Conservation (phyloP, 2,888 invertebrate genomes). For the Yponomeuta cagnagella region DNA sequence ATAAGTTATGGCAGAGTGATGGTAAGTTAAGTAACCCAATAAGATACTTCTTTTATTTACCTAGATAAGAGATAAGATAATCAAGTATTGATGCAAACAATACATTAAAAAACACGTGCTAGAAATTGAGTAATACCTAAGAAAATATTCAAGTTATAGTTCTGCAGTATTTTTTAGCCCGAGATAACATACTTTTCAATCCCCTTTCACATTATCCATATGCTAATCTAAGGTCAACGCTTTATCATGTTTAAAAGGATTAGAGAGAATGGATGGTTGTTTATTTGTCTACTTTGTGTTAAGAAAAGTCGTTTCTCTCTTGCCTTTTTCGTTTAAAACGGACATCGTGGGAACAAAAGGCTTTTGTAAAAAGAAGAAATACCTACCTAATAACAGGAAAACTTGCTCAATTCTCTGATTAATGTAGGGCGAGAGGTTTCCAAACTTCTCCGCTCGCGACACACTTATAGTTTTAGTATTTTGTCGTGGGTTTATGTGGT, state of each 20-base stretch:
- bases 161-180: constrained; percentile 28
- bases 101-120: too few relatives aligned
- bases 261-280: constrained; percentile 33
- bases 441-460: too few relatives aligned
- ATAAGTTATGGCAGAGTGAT: too few relatives aligned
- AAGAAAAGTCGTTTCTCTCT: neutral
- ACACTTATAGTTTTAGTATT: too few relatives aligned
- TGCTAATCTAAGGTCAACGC: constrained; percentile 58
- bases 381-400: neutral
- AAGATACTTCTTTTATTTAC: too few relatives aligned
- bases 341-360: neutral
- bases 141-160: neutral
- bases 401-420: too few relatives aligned
- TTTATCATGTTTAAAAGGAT: constrained; percentile 56
- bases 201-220: constrained; percentile 62
- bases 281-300: constrained; percentile 32
- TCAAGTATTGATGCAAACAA: too few relatives aligned
- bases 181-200: constrained; percentile 52
- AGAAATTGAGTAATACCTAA: too few relatives aligned
- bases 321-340: neutral
- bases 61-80: too few relatives aligned
- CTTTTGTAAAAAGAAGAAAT: neutral
- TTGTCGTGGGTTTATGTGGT: too few relatives aligned
- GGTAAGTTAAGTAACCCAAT: too few relatives aligned
- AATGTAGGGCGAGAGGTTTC: too few relatives aligned